These are phyloP conservation scores for Gorsachius goisagi DNA, from an alignment of 2,113 vertebrate species.

Conservation along the genomic window DNA sequence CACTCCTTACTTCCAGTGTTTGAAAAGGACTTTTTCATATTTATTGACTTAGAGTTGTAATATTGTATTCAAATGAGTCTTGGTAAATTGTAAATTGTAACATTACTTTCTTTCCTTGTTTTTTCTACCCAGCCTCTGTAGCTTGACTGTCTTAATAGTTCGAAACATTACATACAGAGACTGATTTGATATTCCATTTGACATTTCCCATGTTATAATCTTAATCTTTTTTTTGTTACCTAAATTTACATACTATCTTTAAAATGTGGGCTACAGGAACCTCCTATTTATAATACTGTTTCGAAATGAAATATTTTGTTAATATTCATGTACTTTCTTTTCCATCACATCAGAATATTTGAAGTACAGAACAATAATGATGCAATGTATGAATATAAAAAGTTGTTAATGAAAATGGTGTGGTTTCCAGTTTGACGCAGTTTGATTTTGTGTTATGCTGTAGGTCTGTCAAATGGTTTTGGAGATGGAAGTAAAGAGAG, in stretches of 20 bases:
- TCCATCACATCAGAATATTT: not conserved
- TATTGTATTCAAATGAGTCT: not conserved
- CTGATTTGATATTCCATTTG: not conserved
- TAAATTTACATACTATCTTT: not conserved
- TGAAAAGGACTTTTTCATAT: not conserved
- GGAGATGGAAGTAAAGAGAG: conserved; percentile 78
- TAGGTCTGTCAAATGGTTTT: conserved; percentile 90
- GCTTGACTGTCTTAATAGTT: not conserved
- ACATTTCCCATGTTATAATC: not conserved
- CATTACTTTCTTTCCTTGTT: not conserved
- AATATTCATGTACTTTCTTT: not conserved
- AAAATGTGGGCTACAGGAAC: not conserved
- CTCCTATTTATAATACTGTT: not conserved
- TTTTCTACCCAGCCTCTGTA: not conserved
- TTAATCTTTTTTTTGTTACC: not conserved
- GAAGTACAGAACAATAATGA: not conserved
- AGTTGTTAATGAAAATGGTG: not conserved
- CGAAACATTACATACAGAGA: not conserved
- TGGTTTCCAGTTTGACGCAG: conserved; percentile 12
- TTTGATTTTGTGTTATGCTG: conserved; percentile 31
- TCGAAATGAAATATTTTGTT: not conserved
- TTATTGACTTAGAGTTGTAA: not conserved
- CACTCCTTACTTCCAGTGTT: not conserved
- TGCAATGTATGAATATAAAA: not conserved
- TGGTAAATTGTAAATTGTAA: not conserved